These are phyloP conservation scores for Prunella strophiata DNA, from an alignment of 2,797 vertebrate genomes.

Conservation along the genomic window DNA sequence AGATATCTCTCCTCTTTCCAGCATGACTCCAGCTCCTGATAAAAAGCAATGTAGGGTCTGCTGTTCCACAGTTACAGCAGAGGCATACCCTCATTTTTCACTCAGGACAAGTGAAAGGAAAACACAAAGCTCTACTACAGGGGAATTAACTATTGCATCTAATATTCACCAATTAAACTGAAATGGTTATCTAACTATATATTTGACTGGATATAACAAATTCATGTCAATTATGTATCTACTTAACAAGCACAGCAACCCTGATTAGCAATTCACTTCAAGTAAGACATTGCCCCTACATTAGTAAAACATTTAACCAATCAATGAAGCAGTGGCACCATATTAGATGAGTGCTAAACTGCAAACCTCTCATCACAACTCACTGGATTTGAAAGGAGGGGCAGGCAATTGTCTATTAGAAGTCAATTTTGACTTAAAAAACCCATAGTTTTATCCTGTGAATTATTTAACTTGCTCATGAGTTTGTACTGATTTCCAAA, in stretches of 20 bases:
- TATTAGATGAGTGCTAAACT: neutral
- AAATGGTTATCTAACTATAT: neutral
- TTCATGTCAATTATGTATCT: neutral
- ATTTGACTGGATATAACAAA: neutral
- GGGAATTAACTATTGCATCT: neutral
- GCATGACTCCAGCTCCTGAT: neutral
- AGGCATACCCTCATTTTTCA: neutral
- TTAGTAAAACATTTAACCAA: neutral
- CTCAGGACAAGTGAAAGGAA: neutral
- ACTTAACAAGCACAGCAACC: neutral
- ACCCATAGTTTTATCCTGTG: neutral
- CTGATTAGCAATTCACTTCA: neutral
- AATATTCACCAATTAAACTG: neutral
- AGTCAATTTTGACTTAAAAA: fast-evolving
- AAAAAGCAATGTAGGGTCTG: neutral
- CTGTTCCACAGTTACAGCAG: neutral
- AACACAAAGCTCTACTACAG: neutral
- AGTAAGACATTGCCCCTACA: neutral
- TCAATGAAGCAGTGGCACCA: neutral
- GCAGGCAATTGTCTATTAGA: neutral
- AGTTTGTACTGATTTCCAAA: neutral
- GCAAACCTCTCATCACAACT: neutral
- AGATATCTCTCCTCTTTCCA: neutral
- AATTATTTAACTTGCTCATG: neutral
- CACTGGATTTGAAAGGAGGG: neutral